Conservation (phyloP, 2,888 invertebrate species). For the Euzetes globulus region DNA sequence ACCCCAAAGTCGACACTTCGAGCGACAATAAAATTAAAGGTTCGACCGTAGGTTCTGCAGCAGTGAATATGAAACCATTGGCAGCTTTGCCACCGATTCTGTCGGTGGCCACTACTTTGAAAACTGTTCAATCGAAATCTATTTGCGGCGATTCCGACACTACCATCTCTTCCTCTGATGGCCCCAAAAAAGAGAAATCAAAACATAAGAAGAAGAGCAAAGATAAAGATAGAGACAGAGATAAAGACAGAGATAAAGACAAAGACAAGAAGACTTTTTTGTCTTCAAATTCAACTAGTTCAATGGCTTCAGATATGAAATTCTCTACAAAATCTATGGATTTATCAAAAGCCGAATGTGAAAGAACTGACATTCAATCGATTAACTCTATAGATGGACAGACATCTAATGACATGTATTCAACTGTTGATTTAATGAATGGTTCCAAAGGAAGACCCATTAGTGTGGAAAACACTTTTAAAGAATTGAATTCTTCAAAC, state of each 20-base stretch:
- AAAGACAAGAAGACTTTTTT: neutral
- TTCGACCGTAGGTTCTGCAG: neutral
- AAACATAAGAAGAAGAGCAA: slow-evolving; percentile 47
- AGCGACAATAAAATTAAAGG: neutral
- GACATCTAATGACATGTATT: neutral
- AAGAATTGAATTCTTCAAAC: neutral
- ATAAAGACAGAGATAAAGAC: neutral
- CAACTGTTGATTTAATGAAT: neutral
- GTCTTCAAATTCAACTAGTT: neutral
- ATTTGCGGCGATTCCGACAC: slow-evolving; percentile 47
- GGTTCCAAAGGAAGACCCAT: neutral
- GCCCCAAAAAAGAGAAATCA: slow-evolving; percentile 46
- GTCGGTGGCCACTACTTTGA: slow-evolving; percentile 41
- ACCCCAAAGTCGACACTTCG: neutral
- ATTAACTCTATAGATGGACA: neutral
- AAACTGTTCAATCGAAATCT: slow-evolving; percentile 49
- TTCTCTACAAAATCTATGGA: slow-evolving; percentile 5
- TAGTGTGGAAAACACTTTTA: neutral
- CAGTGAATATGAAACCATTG: neutral
- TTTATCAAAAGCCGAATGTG: slow-evolving; percentile 36
- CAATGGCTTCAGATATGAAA: neutral
- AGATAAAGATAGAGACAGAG: slow-evolving; percentile 38
- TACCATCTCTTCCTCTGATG: slow-evolving; percentile 43
- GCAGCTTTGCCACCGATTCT: slow-evolving; percentile 1
- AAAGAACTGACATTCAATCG: slow-evolving; percentile 37